These are phyloP conservation scores for Pristionchus mayeri DNA, from an alignment of 2,888 invertebrate genomes.

Conservation along the genomic window DNA sequence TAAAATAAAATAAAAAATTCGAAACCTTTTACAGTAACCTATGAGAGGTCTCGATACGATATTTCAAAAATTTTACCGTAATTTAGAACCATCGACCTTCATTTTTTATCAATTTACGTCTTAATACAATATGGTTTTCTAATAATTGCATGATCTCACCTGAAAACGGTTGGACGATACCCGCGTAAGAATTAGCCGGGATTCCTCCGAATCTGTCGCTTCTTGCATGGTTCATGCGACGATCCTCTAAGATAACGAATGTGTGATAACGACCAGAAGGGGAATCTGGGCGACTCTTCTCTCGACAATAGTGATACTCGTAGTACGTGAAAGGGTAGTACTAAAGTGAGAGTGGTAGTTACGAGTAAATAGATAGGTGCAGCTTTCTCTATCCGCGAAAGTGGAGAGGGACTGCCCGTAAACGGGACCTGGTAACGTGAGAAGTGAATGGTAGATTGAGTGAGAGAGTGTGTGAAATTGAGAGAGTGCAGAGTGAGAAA, in stretches of 20 bases:
- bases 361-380: background rate
- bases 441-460: conserved; percentile 35
- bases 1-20: too few relatives aligned
- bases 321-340: background rate
- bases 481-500: conserved; percentile 28
- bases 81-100: too few relatives aligned
- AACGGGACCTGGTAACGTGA: conserved; percentile 42
- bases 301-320: background rate
- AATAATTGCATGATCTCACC: background rate
- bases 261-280: background rate
- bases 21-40: too few relatives aligned
- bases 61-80: background rate
- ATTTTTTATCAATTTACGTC: background rate
- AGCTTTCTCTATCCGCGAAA: background rate
- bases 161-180: conserved; percentile 48
- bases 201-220: background rate
- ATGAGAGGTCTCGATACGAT: background rate
- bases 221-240: background rate
- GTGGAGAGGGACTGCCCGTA: background rate
- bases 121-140: background rate
- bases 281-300: background rate
- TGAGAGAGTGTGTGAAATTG: conserved; percentile 15
- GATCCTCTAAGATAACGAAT: conserved; percentile 9
- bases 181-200: conserved; percentile 1
- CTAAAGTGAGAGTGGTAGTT: too few relatives aligned